A percentile compares a stretch with the other conserved stretches of the same genome.
Evolutionary conservation across 2,797 vertebrate genomes (phyloP).

Genomic region (Mormyrops boulengeri): DNA sequence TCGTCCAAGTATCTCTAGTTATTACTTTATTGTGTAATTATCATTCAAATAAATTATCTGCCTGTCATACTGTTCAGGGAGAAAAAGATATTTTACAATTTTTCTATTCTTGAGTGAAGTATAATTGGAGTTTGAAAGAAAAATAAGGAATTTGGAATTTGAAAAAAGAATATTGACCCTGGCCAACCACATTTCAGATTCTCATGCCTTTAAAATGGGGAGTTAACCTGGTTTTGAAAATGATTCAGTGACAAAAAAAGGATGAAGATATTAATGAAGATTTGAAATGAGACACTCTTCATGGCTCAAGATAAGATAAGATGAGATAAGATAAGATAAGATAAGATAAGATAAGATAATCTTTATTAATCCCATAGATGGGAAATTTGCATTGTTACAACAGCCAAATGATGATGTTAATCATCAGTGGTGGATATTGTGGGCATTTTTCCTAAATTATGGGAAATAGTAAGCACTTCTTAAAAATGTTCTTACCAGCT

Average conservation of each 20-base stretch:
- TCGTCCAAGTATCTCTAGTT: constrained; percentile 11
- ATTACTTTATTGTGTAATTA: constrained; percentile 14
- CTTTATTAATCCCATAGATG: background rate
- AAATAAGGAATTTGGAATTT: background rate
- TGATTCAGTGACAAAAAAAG: background rate
- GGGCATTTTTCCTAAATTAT: background rate
- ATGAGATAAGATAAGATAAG: background rate
- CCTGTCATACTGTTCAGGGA: background rate
- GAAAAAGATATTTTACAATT: background rate
- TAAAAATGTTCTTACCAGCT: background rate
- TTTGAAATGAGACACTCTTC: background rate
- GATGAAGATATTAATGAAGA: background rate
- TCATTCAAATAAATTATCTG: constrained; percentile 8
- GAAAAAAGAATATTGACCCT: background rate
- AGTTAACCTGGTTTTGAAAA: background rate
- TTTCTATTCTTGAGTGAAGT: constrained; percentile 5
- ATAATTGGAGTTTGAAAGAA: background rate
- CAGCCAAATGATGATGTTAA: background rate
- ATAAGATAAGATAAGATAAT: background rate
- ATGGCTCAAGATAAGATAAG: background rate
- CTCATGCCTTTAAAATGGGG: background rate
- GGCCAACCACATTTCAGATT: background rate
- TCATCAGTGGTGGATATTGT: background rate
- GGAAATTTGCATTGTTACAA: background rate
- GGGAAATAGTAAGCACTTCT: background rate